Evolutionary conservation across 2,888 invertebrate genomes (phyloP).

Genomic region (Drosophila helvetica): DNA sequence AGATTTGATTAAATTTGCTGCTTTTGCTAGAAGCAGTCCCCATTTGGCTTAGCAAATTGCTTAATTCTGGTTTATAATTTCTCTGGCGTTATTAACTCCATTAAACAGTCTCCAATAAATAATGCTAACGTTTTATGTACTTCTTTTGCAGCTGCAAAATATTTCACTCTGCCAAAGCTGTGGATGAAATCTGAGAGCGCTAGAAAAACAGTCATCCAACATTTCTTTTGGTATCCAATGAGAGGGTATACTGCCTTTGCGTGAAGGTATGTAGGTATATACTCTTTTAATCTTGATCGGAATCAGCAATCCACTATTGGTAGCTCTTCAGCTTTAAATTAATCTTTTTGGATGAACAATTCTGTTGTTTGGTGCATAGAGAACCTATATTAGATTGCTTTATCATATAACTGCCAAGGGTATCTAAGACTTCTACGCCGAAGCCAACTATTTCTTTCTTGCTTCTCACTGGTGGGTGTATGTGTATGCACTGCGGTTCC

Average conservation of each 20-base stretch:
- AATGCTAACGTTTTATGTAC: slow-evolving; percentile 13
- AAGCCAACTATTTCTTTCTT: neutral
- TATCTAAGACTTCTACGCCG: neutral
- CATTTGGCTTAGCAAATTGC: slow-evolving; percentile 8
- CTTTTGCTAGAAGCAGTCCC: slow-evolving; percentile 1
- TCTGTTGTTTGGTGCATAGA: no score
- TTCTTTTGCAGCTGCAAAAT: slow-evolving; percentile 6
- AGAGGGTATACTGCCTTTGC: slow-evolving; percentile 6
- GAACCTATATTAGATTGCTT: no score
- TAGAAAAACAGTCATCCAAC: slow-evolving; percentile 21
- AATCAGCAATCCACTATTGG: no score
- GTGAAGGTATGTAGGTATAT: neutral
- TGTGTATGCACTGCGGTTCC: slow-evolving; percentile 32
- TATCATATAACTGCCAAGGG: neutral
- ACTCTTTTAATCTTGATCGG: neutral
- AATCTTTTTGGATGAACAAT: no score
- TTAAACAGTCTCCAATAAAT: slow-evolving; percentile 26
- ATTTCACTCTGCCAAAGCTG: slow-evolving; percentile 22
- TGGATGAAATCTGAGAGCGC: slow-evolving; percentile 23
- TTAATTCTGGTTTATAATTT: slow-evolving; percentile 3
- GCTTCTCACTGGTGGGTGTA: neutral
- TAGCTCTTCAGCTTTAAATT: no score
- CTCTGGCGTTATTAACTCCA: slow-evolving; percentile 26
- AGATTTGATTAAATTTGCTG: slow-evolving; percentile 26
- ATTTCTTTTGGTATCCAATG: slow-evolving; percentile 16